phyloP scores from a whole-genome alignment of 2,888 invertebrate species.

The Papilio gigon region DNA sequence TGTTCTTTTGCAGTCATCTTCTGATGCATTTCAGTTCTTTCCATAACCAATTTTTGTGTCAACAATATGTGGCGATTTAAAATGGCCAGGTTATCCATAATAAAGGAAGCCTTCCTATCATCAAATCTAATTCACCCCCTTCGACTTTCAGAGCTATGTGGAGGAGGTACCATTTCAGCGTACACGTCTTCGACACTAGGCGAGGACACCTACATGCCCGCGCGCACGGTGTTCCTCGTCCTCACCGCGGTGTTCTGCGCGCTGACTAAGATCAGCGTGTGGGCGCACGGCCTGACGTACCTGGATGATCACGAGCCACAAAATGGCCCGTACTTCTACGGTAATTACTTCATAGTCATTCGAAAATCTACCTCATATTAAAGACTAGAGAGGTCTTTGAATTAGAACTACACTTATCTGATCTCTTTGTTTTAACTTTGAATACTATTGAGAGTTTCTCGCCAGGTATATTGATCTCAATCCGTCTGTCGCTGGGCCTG shows the following conservation, averaged over 20 bases:
- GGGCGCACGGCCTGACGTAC: conserved; percentile 71
- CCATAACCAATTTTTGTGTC: no score
- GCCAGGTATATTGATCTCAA: conserved; percentile 73
- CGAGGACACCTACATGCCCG: conserved; percentile 38
- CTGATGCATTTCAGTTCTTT: not conserved
- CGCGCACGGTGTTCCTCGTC: conserved; percentile 56
- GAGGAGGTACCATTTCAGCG: conserved; percentile 48
- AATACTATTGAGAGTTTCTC: no score
- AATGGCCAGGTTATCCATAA: no score
- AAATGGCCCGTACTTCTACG: conserved; percentile 71
- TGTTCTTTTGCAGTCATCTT: no score
- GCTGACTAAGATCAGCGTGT: conserved; percentile 67
- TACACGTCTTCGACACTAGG: conserved; percentile 37
- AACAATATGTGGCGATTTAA: no score
- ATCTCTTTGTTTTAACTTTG: no score
- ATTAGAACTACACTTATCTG: no score
- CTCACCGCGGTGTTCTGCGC: conserved; percentile 59
- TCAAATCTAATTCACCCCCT: not conserved
- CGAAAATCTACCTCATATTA: not conserved
- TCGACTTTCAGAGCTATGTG: conserved; percentile 60
- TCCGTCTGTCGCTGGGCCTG: conserved; percentile 69
- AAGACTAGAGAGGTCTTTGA: no score
- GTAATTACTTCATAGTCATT: conserved; percentile 46
- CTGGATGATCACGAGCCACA: conserved; percentile 72
- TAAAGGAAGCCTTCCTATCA: not conserved